Evolutionary conservation across 2,113 vertebrate genomes (phyloP), one percentile per base, ranked within the genome.

Genomic region (Sander vitreus): DNA sequence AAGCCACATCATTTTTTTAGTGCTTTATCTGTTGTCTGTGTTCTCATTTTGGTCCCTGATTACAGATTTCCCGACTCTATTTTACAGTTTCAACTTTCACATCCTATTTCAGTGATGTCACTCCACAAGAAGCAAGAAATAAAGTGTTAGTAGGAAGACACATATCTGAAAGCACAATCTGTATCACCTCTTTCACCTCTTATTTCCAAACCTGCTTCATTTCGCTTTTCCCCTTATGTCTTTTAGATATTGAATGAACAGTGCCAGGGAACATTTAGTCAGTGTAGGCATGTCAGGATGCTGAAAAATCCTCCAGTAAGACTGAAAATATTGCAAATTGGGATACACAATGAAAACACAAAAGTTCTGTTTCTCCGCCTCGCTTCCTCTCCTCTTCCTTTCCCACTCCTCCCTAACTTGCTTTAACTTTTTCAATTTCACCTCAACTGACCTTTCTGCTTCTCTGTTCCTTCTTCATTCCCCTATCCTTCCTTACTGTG

Each of bases 401-500:
- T 66, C 65, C 43, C 50, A 57, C 59, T 64, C 58, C 51, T 59
- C 66, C 43, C 53, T 21, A 50, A 39, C 51, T 65, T 64, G 36
- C 27, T 50, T 66, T 27, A 62, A 73, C 63, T 68, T 80, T 69
- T 75, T 62, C 55, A 19, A 12, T 69, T 73, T 91, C 59, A 74
- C 82, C 83, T 78, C 50, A 71, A 63, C 9, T 85, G 75, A 88
- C 76, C 78, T 81, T 83, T 73, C 59, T 58, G 19, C 51, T 77
- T 43, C 47, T 70, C 27, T 0, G 9, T 30, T 84, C 36, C 36
- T 43, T 30, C 60, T 36, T 81, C 50, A 62, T 81, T 71, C 30
- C 21, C 25, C n/a, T 23, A 10, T 75, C 36, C 30, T 47, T 23
- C 48, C 14, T 30, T 30, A 27, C 27, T 27, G 27, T 27, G 27